These are phyloP conservation scores for Eilema sororculum DNA, from an alignment of 2,888 invertebrate genomes.

Conservation along the genomic window DNA sequence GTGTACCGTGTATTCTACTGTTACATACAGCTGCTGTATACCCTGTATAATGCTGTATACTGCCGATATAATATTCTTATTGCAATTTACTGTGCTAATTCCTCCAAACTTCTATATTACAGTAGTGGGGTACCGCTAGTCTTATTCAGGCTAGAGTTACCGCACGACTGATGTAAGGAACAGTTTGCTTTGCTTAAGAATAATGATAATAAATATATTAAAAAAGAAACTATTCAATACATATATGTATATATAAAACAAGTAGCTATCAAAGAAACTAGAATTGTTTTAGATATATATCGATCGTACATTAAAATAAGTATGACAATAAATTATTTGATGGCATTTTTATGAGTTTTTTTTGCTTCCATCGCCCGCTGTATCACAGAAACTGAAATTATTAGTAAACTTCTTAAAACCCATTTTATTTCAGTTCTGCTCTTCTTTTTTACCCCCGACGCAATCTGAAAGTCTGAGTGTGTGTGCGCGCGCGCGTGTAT, in stretches of 20 bases:
- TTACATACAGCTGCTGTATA: too few relatives aligned
- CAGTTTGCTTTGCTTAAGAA: not conserved
- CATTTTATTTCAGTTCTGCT: too few relatives aligned
- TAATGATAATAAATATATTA: not conserved
- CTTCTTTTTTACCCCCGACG: too few relatives aligned
- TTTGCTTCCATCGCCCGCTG: not conserved
- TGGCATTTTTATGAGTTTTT: not conserved
- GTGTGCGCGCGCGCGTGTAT: too few relatives aligned
- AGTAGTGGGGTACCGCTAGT: not conserved
- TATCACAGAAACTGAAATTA: too few relatives aligned
- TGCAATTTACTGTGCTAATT: not conserved
- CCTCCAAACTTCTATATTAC: not conserved
- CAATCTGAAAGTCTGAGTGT: too few relatives aligned
- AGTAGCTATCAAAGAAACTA: not conserved
- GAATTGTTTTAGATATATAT: not conserved
- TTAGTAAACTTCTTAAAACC: too few relatives aligned
- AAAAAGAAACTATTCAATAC: not conserved
- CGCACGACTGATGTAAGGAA: not conserved
- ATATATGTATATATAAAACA: not conserved
- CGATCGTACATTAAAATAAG: constrained; percentile 4
- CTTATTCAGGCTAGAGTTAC: not conserved
- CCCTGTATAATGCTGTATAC: not conserved
- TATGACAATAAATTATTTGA: constrained; percentile 13
- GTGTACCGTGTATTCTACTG: too few relatives aligned
- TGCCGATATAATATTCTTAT: not conserved